Percentiles rank a stretch among this genome's conserved stretches.
phyloP scores from a whole-genome alignment of 1,140 invertebrate genomes.

The Rhopalosiphum maidis region DNA sequence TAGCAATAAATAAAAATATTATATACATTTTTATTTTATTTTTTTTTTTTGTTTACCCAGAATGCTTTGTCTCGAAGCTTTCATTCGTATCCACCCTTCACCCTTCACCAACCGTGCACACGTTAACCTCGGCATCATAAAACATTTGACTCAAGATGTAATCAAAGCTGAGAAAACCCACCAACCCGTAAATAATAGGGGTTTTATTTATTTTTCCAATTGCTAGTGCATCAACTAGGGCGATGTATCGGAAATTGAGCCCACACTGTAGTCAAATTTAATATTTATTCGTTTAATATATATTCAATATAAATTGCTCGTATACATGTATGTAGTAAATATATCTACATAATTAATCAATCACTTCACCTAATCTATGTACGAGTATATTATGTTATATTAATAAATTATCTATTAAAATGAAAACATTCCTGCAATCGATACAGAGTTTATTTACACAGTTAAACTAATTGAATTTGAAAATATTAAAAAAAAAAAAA shows the following conservation, averaged over 20 bases:
- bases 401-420: not conserved
- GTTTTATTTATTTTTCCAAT: conserved; percentile 36
- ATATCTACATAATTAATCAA: no score
- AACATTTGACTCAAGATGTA: conserved; percentile 44
- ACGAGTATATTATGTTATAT: no score
- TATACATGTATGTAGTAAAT: no score
- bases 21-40: conserved; percentile 27
- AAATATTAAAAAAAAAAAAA: not conserved
- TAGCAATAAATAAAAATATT: conserved; percentile 57
- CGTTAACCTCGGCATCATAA: conserved; percentile 54
- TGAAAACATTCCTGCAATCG: not conserved
- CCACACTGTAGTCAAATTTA: not conserved
- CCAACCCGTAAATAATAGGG: conserved; percentile 18
- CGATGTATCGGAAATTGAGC: not conserved
- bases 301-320: no score
- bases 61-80: conserved; percentile 43
- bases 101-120: conserved; percentile 1
- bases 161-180: conserved; percentile 46
- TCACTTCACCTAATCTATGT: no score
- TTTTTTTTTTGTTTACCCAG: conserved; percentile 45
- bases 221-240: no score
- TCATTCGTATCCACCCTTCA: conserved; percentile 56
- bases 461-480: not conserved
- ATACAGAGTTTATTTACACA: not conserved
- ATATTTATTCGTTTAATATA: not conserved